These are phyloP conservation scores for Heliocidaris tuberculata DNA, from an alignment of 35 echinoderm and acorn worm species.

Conservation along the genomic window DNA sequence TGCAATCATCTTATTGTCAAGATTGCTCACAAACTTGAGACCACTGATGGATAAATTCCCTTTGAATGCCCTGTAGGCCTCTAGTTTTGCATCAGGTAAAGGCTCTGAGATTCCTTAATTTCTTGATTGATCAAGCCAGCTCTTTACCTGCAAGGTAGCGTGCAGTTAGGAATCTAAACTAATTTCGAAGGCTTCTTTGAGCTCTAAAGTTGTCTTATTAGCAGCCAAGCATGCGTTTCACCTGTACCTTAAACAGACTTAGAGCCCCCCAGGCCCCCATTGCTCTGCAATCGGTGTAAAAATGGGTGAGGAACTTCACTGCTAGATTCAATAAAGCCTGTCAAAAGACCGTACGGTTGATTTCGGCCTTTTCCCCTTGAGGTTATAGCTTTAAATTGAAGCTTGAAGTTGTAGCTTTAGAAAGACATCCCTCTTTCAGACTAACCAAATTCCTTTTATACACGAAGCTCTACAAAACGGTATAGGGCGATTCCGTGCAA, in stretches of 20 bases:
- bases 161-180: not conserved
- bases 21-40: too few relatives aligned
- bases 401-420: not conserved
- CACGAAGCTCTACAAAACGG: too few relatives aligned
- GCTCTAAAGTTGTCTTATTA: not conserved
- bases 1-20: too few relatives aligned
- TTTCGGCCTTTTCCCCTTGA: not conserved
- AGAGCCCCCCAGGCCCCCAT: not conserved
- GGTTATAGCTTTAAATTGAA: not conserved
- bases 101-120: not conserved
- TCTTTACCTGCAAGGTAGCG: not conserved
- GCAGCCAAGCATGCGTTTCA: not conserved
- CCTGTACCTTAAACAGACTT: not conserved
- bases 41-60: too few relatives aligned
- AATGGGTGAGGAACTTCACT: not conserved
- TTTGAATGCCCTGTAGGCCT: too few relatives aligned
- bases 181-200: not conserved
- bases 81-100: not conserved
- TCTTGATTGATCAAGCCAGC: not conserved
- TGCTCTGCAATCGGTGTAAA: not conserved
- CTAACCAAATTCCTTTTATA: too few relatives aligned
- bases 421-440: not conserved
- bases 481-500: too few relatives aligned
- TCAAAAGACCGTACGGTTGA: not conserved
- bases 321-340: not conserved